Base-by-base conservation (phyloP, 2,888 invertebrate species). In the Leptinotarsa haldemani region DNA sequence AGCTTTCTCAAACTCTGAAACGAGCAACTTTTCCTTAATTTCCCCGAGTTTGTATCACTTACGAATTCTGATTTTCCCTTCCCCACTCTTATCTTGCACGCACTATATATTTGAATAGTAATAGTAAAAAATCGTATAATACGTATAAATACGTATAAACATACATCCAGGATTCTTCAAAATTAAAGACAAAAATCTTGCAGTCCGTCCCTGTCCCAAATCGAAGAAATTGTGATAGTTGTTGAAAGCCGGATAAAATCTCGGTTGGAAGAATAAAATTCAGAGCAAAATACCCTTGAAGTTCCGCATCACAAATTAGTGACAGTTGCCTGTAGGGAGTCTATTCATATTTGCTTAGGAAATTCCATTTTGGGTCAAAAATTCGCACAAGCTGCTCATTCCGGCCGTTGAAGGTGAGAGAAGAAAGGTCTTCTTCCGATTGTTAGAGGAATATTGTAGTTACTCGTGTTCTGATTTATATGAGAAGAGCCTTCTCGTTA, bases 191-290 rank as follows among this genome's bases (percentile, higher is more conserved):
- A 5, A 25, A 25, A 22, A 25, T 16, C 20, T 15, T 2, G 5
- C 16, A 48, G 16, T 66, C 71, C 74, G 65, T 4, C 56, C 68
- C 74, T 74, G 74, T 13, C 9, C 46, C 18, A 30, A 48, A 68
- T 63, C 47, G 61, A 47, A 40, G 75, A 69, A 78, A 82, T 80
- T 83, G 82, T 80, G 83, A 79, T 83, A 82, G 83, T 84, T 80
- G 83, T 80, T 83, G 82, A 83, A 84, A 84, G 81, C 80, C 80
- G 80, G 78, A 80, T 74, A 77, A 82, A 78, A 79, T 79, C 72
- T 73, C 56, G 63, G 53, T 52, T 63, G 64, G 78, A 79, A 82
- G 80, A 81, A 80, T 76, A 78, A 77, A 80, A 83, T 83, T 78
- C 82, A 76, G 83, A 83, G 83, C 83, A 80, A 76, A 79, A 78